Evolutionary conservation across 2,888 invertebrate genomes (phyloP), one percentile per base, ranked within the genome.

Genomic region (Brenthis hecate): DNA sequence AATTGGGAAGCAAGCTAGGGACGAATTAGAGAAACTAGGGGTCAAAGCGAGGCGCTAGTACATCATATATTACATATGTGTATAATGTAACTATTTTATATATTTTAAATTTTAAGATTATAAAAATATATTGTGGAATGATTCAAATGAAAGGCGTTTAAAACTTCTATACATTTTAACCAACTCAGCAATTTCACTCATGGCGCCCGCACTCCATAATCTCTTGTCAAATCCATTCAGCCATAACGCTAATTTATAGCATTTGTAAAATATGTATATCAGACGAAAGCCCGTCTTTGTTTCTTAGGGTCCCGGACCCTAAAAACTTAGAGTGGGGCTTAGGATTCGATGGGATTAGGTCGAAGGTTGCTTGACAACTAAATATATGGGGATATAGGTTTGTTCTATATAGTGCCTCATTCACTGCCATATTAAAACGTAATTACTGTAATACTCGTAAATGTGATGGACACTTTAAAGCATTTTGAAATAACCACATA

Each of bases 241-340:
- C 67, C 61, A 70, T 70, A 64, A 70, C 56, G 51, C 55, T 61
- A 69, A 69, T 69, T 69, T 69, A 69, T 69, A 47, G 51, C 57
- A 66, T 69, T 65, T 65, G 56, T 61, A 70, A 64, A 63, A 64
- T 70, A 66, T 64, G 56, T 63, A 63, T 62, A 57, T 48, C 51
- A 51, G 63, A 50, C 47, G 19, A 48, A 56, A 53, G 47, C 56
- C 54, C 50, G 47, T 63, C 66, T 70, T 70, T 66, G 63, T 66
- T 54, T 53, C 58, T 47, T 50, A 63, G 55, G 48, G 14, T 36
- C 50, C 47, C 8, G 57, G 61, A 63, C n/a, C n/a, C n/a, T n/a
- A n/a, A n/a, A n/a, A n/a, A n/a, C 63, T 63, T 50, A 57, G 56
- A 56, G 56, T 56, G 14, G 36, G 63, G 70, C 47, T 58, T 66